Evolutionary conservation across 2,113 vertebrate species (phyloP).

Genomic region (Xenopus borealis): DNA sequence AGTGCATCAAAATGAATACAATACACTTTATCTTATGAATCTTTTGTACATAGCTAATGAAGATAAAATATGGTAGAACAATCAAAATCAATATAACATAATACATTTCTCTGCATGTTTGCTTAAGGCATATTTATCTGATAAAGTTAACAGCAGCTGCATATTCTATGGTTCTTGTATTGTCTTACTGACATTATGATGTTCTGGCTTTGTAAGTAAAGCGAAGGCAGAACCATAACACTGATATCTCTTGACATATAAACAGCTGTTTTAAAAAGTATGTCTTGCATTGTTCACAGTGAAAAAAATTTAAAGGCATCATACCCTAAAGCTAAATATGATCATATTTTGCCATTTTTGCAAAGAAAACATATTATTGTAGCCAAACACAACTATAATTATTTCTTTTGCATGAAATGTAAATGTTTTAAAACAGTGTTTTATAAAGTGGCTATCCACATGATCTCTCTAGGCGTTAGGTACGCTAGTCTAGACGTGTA

Average conservation of each 20-base stretch:
- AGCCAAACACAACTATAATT: no score
- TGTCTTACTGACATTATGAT: conserved; percentile 4
- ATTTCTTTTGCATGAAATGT: no score
- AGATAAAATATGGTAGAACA: conserved; percentile 23
- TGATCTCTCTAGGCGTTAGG: no score
- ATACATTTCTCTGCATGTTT: conserved; percentile 9
- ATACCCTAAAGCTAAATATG: no score
- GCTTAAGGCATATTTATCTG: conserved; percentile 31
- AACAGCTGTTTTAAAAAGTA: neutral
- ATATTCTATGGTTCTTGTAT: conserved; percentile 9
- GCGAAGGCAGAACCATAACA: neutral
- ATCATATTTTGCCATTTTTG: no score
- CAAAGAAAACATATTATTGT: no score
- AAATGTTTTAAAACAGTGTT: no score
- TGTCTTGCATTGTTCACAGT: no score
- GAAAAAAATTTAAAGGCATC: neutral
- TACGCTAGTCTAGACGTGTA: no score
- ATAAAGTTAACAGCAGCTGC: conserved; percentile 27
- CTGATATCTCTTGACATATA: neutral
- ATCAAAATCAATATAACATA: conserved; percentile 36
- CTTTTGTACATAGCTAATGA: conserved; percentile 26
- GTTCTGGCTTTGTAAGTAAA: neutral
- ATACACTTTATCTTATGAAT: no score
- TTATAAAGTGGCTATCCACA: no score
- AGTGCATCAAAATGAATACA: no score